phyloP scores from a whole-genome alignment of 23 tunicate species.

The Trididemnum clinides region DNA sequence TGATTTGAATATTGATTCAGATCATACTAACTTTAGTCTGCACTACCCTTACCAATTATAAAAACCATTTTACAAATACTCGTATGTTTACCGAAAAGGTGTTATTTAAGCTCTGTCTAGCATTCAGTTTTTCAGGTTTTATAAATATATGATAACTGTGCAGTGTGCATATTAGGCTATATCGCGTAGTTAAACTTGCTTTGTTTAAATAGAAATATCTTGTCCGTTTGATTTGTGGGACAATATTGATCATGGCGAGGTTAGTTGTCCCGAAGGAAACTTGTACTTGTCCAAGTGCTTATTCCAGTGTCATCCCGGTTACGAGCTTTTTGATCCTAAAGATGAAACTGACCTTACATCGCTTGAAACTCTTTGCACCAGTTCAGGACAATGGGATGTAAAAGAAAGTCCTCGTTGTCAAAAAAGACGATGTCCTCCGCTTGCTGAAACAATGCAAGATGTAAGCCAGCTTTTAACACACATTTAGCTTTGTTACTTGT shows the following conservation, averaged over 20 bases:
- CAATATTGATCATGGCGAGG: constrained; percentile 30
- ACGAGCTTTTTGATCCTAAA: constrained; percentile 32
- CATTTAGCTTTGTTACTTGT: too few species aligned
- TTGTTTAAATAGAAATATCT: constrained; percentile 11
- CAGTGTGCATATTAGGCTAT: too few species aligned
- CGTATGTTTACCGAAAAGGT: too few species aligned
- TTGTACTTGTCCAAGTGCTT: constrained; percentile 55
- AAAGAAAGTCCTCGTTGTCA: constrained; percentile 34
- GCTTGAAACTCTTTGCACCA: constrained; percentile 39
- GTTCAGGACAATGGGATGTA: constrained; percentile 45
- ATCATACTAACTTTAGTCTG: too few species aligned
- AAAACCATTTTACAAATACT: too few species aligned
- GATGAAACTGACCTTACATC: constrained; percentile 54
- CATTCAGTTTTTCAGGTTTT: too few species aligned
- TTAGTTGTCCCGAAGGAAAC: constrained; percentile 55
- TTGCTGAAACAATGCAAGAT: constrained; percentile 31
- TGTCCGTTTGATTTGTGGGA: constrained; percentile 50
- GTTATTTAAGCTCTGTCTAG: too few species aligned
- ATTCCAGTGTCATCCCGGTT: constrained; percentile 55
- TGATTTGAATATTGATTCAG: too few species aligned
- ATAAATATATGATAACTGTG: too few species aligned
- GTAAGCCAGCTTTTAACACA: constrained; percentile 6
- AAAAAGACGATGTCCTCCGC: constrained; percentile 40
- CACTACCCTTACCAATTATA: too few species aligned
- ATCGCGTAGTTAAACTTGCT: too few species aligned